A percentile compares a stretch with the other conserved stretches of the same genome.
Evolutionary conservation across 1,140 invertebrate genomes (phyloP).

Genomic region (Mylabris phalerata): DNA sequence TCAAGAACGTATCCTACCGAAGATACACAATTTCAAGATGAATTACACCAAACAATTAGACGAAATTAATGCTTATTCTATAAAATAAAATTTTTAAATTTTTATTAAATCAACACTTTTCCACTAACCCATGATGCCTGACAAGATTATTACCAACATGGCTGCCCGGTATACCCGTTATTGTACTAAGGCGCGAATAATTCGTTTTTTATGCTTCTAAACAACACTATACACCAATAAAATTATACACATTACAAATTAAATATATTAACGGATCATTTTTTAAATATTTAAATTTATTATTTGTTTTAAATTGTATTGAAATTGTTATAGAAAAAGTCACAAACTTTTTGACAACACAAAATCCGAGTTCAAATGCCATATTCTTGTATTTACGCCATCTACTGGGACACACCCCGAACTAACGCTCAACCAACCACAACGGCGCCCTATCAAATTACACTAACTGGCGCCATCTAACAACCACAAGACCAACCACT

Average conservation of each 20-base stretch:
- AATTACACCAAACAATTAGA: background rate
- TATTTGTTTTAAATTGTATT: too few species aligned
- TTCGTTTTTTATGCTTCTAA: too few species aligned
- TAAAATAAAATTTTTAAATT: background rate
- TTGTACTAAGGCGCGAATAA: slow-evolving; percentile 34
- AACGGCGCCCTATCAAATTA: background rate
- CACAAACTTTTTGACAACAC: slow-evolving; percentile 18
- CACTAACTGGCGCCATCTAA: background rate
- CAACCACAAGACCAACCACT: too few species aligned
- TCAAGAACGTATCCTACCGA: slow-evolving; percentile 11
- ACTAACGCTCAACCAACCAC: background rate
- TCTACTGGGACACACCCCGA: slow-evolving; percentile 1
- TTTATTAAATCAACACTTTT: background rate
- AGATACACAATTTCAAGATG: slow-evolving; percentile 20
- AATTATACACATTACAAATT: too few species aligned
- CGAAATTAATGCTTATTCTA: background rate
- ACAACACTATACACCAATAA: too few species aligned
- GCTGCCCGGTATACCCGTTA: slow-evolving; percentile 40
- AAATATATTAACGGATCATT: too few species aligned
- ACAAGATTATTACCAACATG: slow-evolving; percentile 41
- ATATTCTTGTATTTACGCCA: slow-evolving; percentile 11
- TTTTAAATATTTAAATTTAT: too few species aligned
- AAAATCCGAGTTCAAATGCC: slow-evolving; percentile 20
- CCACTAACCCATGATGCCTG: slow-evolving; percentile 42
- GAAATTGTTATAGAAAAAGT: slow-evolving; percentile 5